Base-by-base conservation (phyloP, 2,113 vertebrate genomes). In the Muntiacus muntjak region DNA sequence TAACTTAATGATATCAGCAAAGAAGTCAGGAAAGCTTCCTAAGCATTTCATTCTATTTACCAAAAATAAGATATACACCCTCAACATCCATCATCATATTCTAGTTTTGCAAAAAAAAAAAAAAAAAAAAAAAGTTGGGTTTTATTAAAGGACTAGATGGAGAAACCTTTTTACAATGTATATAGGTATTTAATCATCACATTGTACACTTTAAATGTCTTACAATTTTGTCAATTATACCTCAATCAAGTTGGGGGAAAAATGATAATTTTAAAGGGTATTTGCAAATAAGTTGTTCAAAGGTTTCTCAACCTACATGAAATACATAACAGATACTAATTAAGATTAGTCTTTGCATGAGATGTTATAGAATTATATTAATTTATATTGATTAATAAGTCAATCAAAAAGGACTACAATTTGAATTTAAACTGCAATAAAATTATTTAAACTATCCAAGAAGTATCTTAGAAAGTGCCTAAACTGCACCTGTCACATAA, bases 81-180 rank as follows among this genome's bases (percentile, higher is more conserved):
- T 98, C 83, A 76, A 85, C 43, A n/a, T 57, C 21, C 64, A 81
- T 55, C 12, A 84, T 21, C 26, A 97, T 36, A 64, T 90, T 94
- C 52, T 94, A 54, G n/a, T 50, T 96, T 85, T 85, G 76, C 9
- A 92, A 87, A 83, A 88, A n/a, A 95, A 94, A 95, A 94, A 94
- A 95, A 94, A 95, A 45, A 50, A 47, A 47, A 91, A 76, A 12
- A 94, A 97, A 84, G n/a, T 30, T 96, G 36, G 36, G 23, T 43
- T 88, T n/a, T 52, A 52, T 58, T 58, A 89, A 60, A 28, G 58
- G 91, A 95, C 55, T 86, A 55, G 30, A 93, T 76, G 50, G 30
- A 78, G 28, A 36, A 93, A 89, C 76, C 76, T 28, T 83, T 96
- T 62, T 54, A 67, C n/a, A 76, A 74, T 52, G 43, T 52, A 57